These are phyloP conservation scores for Heteronetta atricapilla DNA, from an alignment of 2,113 vertebrate species.

Conservation along the genomic window DNA sequence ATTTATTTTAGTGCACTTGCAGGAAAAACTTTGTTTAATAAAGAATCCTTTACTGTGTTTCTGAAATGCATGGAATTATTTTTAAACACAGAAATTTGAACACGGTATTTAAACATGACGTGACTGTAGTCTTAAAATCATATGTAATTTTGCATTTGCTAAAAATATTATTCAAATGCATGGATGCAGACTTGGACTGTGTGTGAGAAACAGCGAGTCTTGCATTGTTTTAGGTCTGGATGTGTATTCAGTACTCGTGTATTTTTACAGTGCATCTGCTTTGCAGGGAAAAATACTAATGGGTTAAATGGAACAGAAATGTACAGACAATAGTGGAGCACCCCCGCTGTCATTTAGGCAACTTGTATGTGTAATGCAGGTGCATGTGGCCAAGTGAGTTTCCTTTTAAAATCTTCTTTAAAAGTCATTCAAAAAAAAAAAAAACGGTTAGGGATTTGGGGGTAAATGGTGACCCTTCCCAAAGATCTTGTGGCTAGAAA, in stretches of 20 bases:
- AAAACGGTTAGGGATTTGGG: not conserved
- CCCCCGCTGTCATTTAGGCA: not conserved
- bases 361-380: not conserved
- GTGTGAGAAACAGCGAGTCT: not conserved
- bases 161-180: not conserved
- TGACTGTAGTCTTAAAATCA: not conserved
- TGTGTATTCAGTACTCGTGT: not conserved
- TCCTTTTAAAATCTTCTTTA: not conserved
- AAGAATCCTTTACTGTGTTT: not conserved
- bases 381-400: not conserved
- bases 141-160: constrained; percentile 6
- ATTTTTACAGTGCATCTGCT: not conserved
- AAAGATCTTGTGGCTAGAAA: not conserved
- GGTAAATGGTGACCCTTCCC: not conserved
- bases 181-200: not conserved
- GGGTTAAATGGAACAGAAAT: not conserved
- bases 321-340: not conserved
- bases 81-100: not conserved
- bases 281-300: not conserved
- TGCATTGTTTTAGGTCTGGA: not conserved
- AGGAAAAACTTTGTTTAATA: not conserved
- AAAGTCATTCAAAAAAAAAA: not conserved
- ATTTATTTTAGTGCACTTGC: not conserved
- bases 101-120: constrained; percentile 2
- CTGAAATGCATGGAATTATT: not conserved